Evolutionary conservation across 2,888 invertebrate genomes (phyloP).

Genomic region (Syrphus vitripennis): DNA sequence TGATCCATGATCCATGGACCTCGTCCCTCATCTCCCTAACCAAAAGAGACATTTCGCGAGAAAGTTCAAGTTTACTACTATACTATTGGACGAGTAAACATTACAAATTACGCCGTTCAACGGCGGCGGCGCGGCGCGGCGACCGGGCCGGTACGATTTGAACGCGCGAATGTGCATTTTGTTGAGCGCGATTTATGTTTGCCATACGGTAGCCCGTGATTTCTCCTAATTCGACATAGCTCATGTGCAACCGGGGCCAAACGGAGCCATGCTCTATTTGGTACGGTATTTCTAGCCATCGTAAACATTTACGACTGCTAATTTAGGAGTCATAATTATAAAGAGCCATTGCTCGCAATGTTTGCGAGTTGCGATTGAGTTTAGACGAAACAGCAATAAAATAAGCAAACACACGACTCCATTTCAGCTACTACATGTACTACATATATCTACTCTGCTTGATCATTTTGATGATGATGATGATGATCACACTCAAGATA

Average conservation of each 20-base stretch:
- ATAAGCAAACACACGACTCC: constrained; percentile 38
- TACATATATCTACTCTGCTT: not conserved
- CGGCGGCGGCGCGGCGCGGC: not conserved
- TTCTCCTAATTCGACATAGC: constrained; percentile 67
- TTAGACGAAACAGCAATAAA: constrained; percentile 37
- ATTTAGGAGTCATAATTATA: constrained; percentile 69
- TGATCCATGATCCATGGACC: constrained; percentile 42
- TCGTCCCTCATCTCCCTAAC: constrained; percentile 6
- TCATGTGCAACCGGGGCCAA: constrained; percentile 32
- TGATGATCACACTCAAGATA: constrained; percentile 20
- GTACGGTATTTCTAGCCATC: constrained; percentile 58
- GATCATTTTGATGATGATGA: constrained; percentile 31
- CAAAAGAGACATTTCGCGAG: constrained; percentile 54
- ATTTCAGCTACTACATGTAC: not conserved
- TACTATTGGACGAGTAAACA: constrained; percentile 58
- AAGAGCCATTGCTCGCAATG: constrained; percentile 47
- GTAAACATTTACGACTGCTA: constrained; percentile 70
- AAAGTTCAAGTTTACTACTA: constrained; percentile 69
- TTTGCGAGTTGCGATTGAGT: constrained; percentile 43
- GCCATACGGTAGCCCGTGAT: constrained; percentile 64
- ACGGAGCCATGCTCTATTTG: constrained; percentile 59
- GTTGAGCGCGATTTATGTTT: constrained; percentile 57
- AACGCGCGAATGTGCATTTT: constrained; percentile 44
- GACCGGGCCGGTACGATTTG: not conserved
- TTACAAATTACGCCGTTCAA: constrained; percentile 66